Percentiles rank a stretch among this genome's conserved stretches.
Evolutionary conservation across 1,140 invertebrate species (phyloP).

Genomic region (Magallana angulata): DNA sequence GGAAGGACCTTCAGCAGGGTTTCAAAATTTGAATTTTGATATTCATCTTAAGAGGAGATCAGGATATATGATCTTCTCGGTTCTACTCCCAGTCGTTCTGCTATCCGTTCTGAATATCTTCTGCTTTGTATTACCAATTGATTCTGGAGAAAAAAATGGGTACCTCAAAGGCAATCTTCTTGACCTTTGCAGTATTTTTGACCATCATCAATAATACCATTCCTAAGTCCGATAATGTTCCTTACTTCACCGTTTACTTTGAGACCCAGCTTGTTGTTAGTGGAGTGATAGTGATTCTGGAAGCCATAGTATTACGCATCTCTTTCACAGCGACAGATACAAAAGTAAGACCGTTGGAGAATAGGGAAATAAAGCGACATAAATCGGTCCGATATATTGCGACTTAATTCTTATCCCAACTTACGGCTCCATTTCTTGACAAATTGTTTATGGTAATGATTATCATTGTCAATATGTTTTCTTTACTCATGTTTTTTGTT

Average conservation of each 20-base stretch:
- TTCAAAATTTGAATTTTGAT: background rate
- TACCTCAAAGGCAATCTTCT: conserved; percentile 52
- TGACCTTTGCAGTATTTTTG: conserved; percentile 56
- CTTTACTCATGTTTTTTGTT: no score
- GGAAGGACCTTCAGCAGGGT: background rate
- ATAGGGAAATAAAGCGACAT: no score
- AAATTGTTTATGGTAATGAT: no score
- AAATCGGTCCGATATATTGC: no score
- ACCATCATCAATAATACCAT: conserved; percentile 53
- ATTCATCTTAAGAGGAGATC: conserved; percentile 42
- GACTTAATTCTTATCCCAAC: no score
- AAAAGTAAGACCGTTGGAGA: no score
- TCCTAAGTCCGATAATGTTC: conserved; percentile 38
- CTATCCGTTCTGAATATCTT: conserved; percentile 52
- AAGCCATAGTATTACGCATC: background rate
- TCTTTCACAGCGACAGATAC: background rate
- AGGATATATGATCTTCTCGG: conserved; percentile 39
- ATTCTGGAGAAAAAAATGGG: conserved; percentile 57
- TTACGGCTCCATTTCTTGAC: no score
- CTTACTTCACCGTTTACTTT: background rate
- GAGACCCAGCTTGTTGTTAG: background rate
- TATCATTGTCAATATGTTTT: no score
- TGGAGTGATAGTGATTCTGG: background rate
- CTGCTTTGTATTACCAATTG: conserved; percentile 57
- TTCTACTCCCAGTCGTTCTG: conserved; percentile 50